Percentiles rank a stretch among this genome's conserved stretches.
phyloP scores from a whole-genome alignment of 2,888 invertebrate genomes.

The Philopedon plagiatum region DNA sequence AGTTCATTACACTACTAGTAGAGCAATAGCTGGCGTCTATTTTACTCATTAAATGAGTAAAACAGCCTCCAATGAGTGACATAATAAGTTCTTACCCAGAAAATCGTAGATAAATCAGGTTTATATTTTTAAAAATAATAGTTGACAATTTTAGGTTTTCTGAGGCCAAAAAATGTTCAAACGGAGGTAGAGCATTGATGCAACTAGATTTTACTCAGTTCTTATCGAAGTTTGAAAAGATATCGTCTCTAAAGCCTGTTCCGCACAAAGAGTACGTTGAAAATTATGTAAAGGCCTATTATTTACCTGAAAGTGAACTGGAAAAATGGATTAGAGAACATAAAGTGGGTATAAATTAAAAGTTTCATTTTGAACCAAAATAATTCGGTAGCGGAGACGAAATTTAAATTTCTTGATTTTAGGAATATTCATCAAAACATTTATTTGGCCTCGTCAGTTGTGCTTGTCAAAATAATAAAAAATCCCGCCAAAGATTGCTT shows the following conservation, averaged over 20 bases:
- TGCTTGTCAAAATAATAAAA: constrained; percentile 90
- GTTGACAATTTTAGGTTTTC: constrained; percentile 87
- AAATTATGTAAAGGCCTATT: constrained; percentile 96
- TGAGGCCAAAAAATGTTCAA: constrained; percentile 93
- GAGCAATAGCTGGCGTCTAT: no score
- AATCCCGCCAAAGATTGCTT: constrained; percentile 84
- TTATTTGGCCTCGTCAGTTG: constrained; percentile 86
- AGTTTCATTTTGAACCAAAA: neutral
- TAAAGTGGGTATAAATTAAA: constrained; percentile 69
- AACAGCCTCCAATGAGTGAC: no score
- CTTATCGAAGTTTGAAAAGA: constrained; percentile 89
- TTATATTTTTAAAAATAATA: no score
- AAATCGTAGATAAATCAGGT: no score
- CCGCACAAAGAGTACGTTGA: constrained; percentile 94
- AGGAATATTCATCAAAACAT: constrained; percentile 94
- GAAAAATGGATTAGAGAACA: constrained; percentile 92
- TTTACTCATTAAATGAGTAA: no score
- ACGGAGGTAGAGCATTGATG: constrained; percentile 97
- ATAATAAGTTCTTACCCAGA: no score
- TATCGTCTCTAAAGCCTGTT: constrained; percentile 86
- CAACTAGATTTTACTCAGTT: constrained; percentile 97
- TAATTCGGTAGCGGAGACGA: no score
- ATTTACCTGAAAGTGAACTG: constrained; percentile 88
- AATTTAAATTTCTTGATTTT: constrained; percentile 44
- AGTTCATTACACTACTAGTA: no score